Evolutionary conservation across 1,140 invertebrate genomes (phyloP).

Genomic region (Goniozus legneri): DNA sequence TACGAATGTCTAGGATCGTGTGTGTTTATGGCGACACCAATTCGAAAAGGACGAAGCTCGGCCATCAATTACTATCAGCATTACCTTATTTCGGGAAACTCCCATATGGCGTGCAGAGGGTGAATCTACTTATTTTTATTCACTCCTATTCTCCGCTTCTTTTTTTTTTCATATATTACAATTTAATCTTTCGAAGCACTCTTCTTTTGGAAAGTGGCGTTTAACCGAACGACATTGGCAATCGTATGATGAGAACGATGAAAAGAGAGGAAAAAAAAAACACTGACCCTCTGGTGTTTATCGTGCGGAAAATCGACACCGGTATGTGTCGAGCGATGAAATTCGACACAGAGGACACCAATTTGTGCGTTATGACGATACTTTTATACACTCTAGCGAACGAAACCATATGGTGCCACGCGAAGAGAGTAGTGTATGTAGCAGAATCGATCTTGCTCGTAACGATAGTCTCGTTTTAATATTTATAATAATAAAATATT

Average conservation of each 20-base stretch:
- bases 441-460: too few species aligned
- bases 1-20: too few species aligned
- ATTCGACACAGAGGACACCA: background rate
- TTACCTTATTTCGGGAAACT: constrained; percentile 43
- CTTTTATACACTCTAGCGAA: too few species aligned
- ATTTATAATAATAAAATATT: too few species aligned
- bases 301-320: background rate
- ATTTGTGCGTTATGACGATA: background rate
- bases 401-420: too few species aligned
- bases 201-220: too few species aligned
- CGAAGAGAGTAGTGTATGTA: too few species aligned
- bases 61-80: constrained; percentile 50
- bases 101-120: constrained; percentile 43
- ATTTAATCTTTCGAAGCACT: too few species aligned
- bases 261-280: background rate
- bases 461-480: too few species aligned
- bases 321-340: background rate
- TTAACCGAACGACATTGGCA: too few species aligned
- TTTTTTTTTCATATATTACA: background rate
- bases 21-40: constrained; percentile 38
- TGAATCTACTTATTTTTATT: constrained; percentile 34
- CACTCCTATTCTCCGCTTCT: background rate
- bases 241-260: too few species aligned
- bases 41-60: constrained; percentile 33
- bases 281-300: background rate